Percentiles rank a stretch among this genome's conserved stretches.
Evolutionary conservation across 2,113 vertebrate species (phyloP).

Genomic region (Pseudopodoces humilis): DNA sequence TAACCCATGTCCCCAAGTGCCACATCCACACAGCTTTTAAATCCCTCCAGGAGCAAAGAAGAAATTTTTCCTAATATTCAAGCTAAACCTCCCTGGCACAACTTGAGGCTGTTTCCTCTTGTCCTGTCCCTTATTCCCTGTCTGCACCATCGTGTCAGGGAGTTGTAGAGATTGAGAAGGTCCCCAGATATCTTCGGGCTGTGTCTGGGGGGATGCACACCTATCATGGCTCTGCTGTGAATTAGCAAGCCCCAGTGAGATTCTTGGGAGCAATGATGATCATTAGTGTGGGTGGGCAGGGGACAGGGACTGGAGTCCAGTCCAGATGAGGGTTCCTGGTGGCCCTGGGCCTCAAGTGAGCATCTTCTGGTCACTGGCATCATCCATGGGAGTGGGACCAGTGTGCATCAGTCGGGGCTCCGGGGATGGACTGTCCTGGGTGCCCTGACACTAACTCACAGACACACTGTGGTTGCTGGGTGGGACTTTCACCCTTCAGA

Average conservation of each 20-base stretch:
- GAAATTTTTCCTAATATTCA: background rate
- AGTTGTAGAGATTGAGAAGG: background rate
- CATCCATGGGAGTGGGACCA: background rate
- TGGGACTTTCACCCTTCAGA: background rate
- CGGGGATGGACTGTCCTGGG: background rate
- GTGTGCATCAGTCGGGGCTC: fast-evolving
- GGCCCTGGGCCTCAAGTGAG: background rate
- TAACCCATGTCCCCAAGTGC: background rate
- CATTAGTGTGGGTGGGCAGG: fast-evolving
- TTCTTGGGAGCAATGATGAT: background rate
- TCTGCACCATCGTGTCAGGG: background rate
- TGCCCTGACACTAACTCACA: fast-evolving
- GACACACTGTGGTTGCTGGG: fast-evolving
- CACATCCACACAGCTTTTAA: background rate
- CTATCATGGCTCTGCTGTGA: background rate
- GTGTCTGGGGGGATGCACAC: background rate
- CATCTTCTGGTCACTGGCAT: background rate
- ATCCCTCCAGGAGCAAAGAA: background rate
- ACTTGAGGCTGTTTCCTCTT: background rate
- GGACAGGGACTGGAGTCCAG: background rate
- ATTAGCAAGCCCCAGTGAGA: background rate
- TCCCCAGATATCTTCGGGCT: background rate
- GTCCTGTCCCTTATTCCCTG: background rate
- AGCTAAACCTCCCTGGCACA: background rate
- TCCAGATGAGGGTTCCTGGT: background rate